phyloP scores from a whole-genome alignment of 2,113 vertebrate species.

The Urocitellus parryii region DNA sequence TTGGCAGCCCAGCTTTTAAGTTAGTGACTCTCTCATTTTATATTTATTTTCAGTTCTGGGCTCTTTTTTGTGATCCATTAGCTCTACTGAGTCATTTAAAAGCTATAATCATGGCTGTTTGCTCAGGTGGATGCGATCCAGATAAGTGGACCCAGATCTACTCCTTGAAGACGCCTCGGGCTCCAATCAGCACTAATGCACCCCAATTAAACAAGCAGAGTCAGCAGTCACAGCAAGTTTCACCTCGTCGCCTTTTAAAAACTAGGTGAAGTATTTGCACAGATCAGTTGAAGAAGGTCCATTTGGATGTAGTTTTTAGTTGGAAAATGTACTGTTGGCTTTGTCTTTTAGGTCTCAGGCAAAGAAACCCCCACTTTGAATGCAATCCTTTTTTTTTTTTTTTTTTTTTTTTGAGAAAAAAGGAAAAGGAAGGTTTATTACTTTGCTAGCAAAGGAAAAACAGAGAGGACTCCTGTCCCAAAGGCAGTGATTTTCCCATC shows the following conservation, averaged over 20 bases:
- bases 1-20: neutral
- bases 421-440: too few species aligned
- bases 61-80: constrained; percentile 64
- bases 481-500: too few species aligned
- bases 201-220: constrained; percentile 58
- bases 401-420: too few species aligned
- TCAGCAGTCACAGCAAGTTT: neutral
- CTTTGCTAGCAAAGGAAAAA: too few species aligned
- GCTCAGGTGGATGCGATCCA: neutral
- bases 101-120: constrained; percentile 65
- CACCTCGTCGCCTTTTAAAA: constrained; percentile 69
- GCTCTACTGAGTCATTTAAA: constrained; percentile 61
- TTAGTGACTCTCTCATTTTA: neutral
- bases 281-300: constrained; percentile 62
- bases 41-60: constrained; percentile 57
- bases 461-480: too few species aligned
- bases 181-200: neutral
- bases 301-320: neutral
- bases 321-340: constrained; percentile 60
- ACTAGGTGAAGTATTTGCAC: neutral
- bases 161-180: neutral
- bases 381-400: neutral
- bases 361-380: neutral
- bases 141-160: constrained; percentile 13
- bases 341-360: neutral